Evolutionary conservation across 1,140 invertebrate species (phyloP), one percentile per base, ranked within the genome.

Genomic region (Galendromus occidentalis): DNA sequence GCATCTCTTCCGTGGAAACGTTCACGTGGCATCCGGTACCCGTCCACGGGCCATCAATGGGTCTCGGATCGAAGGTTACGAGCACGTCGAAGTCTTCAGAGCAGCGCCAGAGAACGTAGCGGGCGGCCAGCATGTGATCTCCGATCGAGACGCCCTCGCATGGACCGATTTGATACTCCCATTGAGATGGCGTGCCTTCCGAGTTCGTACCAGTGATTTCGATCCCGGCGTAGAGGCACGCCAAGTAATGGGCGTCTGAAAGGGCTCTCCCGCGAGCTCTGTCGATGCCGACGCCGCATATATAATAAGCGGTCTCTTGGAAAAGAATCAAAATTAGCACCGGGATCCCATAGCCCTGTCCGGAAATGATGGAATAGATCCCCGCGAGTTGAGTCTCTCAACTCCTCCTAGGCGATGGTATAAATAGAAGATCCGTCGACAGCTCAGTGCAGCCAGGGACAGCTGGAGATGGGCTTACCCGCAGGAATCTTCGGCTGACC

Each of bases 221-320:
- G 44, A 94, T 80, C 9, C 91, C 91, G 64, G 91, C 86, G 72
- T 88, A 94, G 1, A 95, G 78, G 72, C 87, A 90, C 65, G 83
- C 83, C 33, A 80, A 76, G 69, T 83, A 84, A 72, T 92, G 90
- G 22, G 87, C 85, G 74, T 93, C 89, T 39, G 91, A 86, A 65
- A 97, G 85, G 76, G 96, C 91, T 22, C 92, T 80, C 0, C 88
- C 92, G 68, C 88, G 87, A 0, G 91, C 89, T 73, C 88, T 90
- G 72, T 92, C 84, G 7, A 91, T 88, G 2, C 93, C 91, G 7
- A 92, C 91, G 42, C 88, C 92, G 71, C 92, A 96, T 17, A 59
- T 59, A 9, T 59, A 59, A 9, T 1, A 17, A 17, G 2, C 12
- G 25, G 17, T 20, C 25, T 59, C 51, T 59, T 4, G 33, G 25